Conservation (phyloP, 2,888 invertebrate species). For the Iselma pallidipennis region DNA sequence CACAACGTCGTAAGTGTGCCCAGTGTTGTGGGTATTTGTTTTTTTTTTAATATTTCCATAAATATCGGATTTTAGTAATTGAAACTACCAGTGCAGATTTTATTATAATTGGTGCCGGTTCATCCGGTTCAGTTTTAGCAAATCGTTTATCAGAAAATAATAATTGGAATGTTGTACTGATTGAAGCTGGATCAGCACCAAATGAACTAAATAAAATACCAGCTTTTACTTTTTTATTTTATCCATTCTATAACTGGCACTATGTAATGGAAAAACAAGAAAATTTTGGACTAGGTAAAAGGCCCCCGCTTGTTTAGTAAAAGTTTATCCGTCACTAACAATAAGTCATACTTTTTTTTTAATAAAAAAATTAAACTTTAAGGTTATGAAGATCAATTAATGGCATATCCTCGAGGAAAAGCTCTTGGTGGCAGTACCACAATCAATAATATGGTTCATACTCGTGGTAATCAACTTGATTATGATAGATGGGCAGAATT, state of each 20-base stretch:
- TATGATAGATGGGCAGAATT: conserved; percentile 69
- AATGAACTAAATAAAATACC: conserved; percentile 61
- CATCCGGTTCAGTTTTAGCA: conserved; percentile 72
- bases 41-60: too few relatives aligned
- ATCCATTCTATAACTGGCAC: conserved; percentile 65
- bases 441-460: conserved; percentile 72
- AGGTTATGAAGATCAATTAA: conserved; percentile 43
- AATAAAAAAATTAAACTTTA: conserved; percentile 36
- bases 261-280: conserved; percentile 63
- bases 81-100: conserved; percentile 60
- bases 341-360: conserved; percentile 52
- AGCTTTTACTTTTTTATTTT: conserved; percentile 56
- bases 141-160: conserved; percentile 68
- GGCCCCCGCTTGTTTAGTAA: too few relatives aligned
- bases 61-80: too few relatives aligned
- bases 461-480: conserved; percentile 70
- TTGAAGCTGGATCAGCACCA: conserved; percentile 67
- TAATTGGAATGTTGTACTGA: conserved; percentile 64
- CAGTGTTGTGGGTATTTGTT: too few relatives aligned
- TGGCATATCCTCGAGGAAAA: conserved; percentile 62
- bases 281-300: conserved; percentile 30
- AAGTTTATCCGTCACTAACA: conserved; percentile 56
- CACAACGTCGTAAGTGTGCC: too few relatives aligned
- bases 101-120: conserved; percentile 70
- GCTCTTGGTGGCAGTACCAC: conserved; percentile 64